phyloP scores from a whole-genome alignment of 2,113 vertebrate species.

The Lampris incognitus region DNA sequence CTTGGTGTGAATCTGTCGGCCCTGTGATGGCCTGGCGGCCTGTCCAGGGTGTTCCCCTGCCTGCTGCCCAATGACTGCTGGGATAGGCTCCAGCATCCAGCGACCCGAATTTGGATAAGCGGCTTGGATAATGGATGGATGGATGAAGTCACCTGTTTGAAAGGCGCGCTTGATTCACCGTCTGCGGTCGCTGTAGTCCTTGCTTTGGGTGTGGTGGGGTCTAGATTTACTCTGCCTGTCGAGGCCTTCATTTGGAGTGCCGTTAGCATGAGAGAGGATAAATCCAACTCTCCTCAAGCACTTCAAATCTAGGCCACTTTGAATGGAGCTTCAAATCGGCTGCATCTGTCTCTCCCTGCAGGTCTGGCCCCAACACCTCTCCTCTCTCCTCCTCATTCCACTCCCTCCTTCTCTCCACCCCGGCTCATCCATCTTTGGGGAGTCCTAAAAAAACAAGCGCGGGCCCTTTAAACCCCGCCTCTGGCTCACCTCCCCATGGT shows the following conservation, averaged over 20 bases:
- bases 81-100: too few relatives aligned
- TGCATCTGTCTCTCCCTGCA: not conserved
- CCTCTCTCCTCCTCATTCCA: not conserved
- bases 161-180: too few relatives aligned
- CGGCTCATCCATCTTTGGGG: conserved; percentile 1
- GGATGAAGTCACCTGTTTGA: too few relatives aligned
- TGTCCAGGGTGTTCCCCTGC: too few relatives aligned
- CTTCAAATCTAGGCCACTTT: not conserved
- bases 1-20: too few relatives aligned
- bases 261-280: not conserved
- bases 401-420: not conserved
- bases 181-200: too few relatives aligned
- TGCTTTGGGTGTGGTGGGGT: too few relatives aligned
- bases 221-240: too few relatives aligned
- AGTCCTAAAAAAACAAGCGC: conserved; percentile 21
- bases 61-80: too few relatives aligned
- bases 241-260: not conserved
- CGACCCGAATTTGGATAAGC: too few relatives aligned
- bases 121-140: too few relatives aligned
- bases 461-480: conserved; percentile 60
- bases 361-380: not conserved
- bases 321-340: not conserved
- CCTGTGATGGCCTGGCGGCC: too few relatives aligned
- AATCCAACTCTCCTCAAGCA: not conserved
- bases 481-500: not conserved